Percentiles rank a stretch among this genome's conserved stretches.
Conservation (phyloP, 1,140 invertebrate genomes). For the Achroia grisella region DNA sequence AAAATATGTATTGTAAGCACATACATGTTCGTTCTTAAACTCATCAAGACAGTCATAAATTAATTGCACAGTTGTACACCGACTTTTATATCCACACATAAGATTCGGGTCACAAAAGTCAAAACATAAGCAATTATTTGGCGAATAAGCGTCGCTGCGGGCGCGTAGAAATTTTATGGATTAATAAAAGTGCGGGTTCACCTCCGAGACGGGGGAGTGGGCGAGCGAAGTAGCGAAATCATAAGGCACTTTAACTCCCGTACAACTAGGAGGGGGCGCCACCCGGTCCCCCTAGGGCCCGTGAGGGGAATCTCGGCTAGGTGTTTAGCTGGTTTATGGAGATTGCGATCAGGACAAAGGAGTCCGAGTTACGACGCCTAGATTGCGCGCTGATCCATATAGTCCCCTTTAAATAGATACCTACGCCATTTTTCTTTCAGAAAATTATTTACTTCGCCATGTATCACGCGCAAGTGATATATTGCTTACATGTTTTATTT, state of each 20-base stretch:
- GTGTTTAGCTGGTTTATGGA: slow-evolving; percentile 67
- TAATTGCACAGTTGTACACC: too few relatives aligned
- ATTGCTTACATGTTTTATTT: too few relatives aligned
- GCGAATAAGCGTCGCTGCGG: neutral
- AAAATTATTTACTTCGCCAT: slow-evolving; percentile 12
- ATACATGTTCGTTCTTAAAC: too few relatives aligned
- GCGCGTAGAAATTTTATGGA: slow-evolving; percentile 27
- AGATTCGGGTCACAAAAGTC: too few relatives aligned
- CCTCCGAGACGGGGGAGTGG: slow-evolving; percentile 7
- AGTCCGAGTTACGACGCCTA: slow-evolving; percentile 34
- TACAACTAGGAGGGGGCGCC: slow-evolving; percentile 16
- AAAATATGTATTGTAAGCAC: too few relatives aligned
- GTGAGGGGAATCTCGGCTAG: slow-evolving; percentile 39
- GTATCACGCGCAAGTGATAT: neutral
- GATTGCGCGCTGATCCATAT: slow-evolving; percentile 29
- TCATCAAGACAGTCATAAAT: too few relatives aligned
- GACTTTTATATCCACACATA: too few relatives aligned
- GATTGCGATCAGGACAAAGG: slow-evolving; percentile 63
- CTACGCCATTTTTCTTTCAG: slow-evolving; percentile 12
- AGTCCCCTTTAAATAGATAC: slow-evolving; percentile 9
- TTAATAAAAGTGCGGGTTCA: slow-evolving; percentile 31
- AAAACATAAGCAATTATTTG: too few relatives aligned
- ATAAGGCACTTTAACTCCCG: slow-evolving; percentile 37
- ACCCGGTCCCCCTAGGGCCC: slow-evolving; percentile 9
- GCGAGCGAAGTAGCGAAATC: slow-evolving; percentile 26